A percentile compares a stretch with the other conserved stretches of the same genome.
Evolutionary conservation across 2,888 invertebrate species (phyloP).

Genomic region (Spodoptera picta): DNA sequence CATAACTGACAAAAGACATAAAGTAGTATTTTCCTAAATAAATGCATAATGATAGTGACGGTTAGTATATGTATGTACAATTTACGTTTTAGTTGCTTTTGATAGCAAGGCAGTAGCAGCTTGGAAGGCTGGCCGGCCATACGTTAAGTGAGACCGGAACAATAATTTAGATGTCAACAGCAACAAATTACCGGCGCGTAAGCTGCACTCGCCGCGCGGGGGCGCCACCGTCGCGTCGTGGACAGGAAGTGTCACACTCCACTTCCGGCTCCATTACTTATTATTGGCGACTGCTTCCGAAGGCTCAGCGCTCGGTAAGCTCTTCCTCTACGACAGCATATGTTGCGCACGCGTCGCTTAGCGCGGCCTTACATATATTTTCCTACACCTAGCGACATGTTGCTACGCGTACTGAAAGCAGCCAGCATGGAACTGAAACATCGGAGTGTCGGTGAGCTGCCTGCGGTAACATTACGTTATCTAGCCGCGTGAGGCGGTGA

Average conservation of each 20-base stretch:
- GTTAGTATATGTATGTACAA: too few species aligned
- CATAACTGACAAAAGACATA: too few species aligned
- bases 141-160: slow-evolving; percentile 48
- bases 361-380: slow-evolving; percentile 6
- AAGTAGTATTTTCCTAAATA: too few species aligned
- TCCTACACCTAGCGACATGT: neutral
- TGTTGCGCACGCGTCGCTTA: slow-evolving; percentile 1
- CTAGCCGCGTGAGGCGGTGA: slow-evolving; percentile 9
- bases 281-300: slow-evolving; percentile 40
- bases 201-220: slow-evolving; percentile 29
- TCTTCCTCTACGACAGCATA: slow-evolving; percentile 17
- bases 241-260: slow-evolving; percentile 52
- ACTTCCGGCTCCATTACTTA: slow-evolving; percentile 59
- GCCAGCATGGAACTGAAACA: slow-evolving; percentile 11
- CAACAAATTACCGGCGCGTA: slow-evolving; percentile 47
- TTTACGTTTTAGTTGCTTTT: slow-evolving; percentile 2
- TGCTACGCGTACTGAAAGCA: neutral
- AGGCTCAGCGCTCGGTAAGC: slow-evolving; percentile 21
- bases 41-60: too few species aligned
- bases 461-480: slow-evolving; percentile 30
- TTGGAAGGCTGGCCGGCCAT: slow-evolving; percentile 13
- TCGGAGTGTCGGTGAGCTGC: neutral
- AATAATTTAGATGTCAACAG: slow-evolving; percentile 55
- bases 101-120: slow-evolving; percentile 15
- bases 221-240: slow-evolving; percentile 35